Evolutionary conservation across 2,888 invertebrate species (phyloP).

Genomic region (Agriotes lineatus): DNA sequence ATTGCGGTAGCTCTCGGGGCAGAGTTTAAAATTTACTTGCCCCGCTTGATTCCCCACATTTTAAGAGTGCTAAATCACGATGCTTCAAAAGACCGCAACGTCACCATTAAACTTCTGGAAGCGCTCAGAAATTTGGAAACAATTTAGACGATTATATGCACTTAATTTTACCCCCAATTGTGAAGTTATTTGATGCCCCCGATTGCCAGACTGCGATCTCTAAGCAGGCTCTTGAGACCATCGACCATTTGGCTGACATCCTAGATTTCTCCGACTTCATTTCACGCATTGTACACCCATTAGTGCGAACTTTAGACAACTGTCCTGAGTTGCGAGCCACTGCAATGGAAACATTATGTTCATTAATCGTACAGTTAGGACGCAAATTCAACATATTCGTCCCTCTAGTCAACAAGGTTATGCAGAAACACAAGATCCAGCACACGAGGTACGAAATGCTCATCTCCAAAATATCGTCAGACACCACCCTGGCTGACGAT

Average conservation of each 20-base stretch:
- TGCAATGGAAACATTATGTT: conserved; percentile 93
- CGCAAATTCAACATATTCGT: conserved; percentile 93
- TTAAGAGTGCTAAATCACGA: conserved; percentile 93
- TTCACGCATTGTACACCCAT: conserved; percentile 93
- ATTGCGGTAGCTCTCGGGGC: conserved; percentile 95
- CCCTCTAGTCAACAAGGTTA: conserved; percentile 88
- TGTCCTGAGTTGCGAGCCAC: conserved; percentile 81
- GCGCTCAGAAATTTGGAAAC: conserved; percentile 93
- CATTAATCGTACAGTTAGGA: conserved; percentile 89
- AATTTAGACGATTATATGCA: conserved; percentile 97
- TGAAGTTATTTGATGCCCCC: conserved; percentile 89
- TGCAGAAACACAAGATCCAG: conserved; percentile 83
- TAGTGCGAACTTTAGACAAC: conserved; percentile 88
- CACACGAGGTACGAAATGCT: conserved; percentile 85
- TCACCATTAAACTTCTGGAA: conserved; percentile 86
- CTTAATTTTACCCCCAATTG: conserved; percentile 93
- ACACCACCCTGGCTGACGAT: conserved; percentile 81
- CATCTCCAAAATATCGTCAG: conserved; percentile 78
- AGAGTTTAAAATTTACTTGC: conserved; percentile 95
- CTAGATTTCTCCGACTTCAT: conserved; percentile 93
- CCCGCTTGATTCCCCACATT: conserved; percentile 92
- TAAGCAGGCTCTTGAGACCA: conserved; percentile 83
- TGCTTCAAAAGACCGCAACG: conserved; percentile 84
- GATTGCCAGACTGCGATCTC: conserved; percentile 87
- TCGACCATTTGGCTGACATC: conserved; percentile 89